These are phyloP conservation scores for Eudasyphora cyanicolor DNA, from an alignment of 2,888 invertebrate species.

Conservation along the genomic window DNA sequence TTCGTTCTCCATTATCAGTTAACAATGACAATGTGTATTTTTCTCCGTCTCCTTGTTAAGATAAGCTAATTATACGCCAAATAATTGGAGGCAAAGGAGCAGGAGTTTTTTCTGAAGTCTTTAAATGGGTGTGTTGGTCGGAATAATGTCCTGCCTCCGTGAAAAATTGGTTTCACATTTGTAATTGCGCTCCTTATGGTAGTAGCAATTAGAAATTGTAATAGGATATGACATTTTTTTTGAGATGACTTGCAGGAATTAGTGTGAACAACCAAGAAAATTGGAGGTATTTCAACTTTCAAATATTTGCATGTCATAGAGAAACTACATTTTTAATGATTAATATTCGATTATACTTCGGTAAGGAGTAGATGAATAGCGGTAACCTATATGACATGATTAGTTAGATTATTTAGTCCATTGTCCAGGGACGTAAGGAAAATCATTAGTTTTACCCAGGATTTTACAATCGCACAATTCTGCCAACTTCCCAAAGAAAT, in stretches of 20 bases:
- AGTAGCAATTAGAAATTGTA: neutral
- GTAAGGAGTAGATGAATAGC: too few species aligned
- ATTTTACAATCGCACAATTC: too few species aligned
- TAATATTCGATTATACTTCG: too few species aligned
- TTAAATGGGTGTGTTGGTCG: neutral
- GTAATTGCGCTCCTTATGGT: conserved; percentile 16
- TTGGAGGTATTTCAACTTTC: too few species aligned
- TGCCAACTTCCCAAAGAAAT: too few species aligned
- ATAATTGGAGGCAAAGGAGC: conserved; percentile 66
- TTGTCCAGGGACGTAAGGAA: too few species aligned
- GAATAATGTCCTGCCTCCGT: neutral
- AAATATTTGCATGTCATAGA: too few species aligned
- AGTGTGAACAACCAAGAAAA: neutral
- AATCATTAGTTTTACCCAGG: too few species aligned
- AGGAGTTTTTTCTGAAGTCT: neutral
- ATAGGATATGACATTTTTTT: neutral
- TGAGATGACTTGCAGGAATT: conserved; percentile 6
- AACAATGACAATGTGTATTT: conserved; percentile 40
- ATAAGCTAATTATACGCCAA: conserved; percentile 76
- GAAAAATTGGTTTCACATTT: neutral
- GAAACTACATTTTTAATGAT: too few species aligned
- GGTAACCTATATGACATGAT: too few species aligned
- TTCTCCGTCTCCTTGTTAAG: conserved; percentile 25
- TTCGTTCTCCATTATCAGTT: neutral
- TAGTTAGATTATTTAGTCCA: too few species aligned